Evolutionary conservation across 2,888 invertebrate genomes (phyloP).

Genomic region (Pseudococcus jackbeardsleyi): DNA sequence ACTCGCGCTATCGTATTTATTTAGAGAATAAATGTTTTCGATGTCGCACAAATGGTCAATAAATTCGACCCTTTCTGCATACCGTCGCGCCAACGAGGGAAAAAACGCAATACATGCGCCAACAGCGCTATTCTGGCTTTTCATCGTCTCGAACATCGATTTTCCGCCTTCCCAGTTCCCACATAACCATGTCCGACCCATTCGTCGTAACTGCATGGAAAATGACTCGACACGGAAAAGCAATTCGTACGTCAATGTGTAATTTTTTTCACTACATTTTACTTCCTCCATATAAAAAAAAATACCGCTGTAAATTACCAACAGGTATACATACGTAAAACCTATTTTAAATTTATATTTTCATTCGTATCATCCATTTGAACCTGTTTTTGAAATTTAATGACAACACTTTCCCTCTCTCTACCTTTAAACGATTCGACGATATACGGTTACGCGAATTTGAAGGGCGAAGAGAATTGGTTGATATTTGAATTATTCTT

Average conservation of each 20-base stretch:
- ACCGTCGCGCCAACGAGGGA: constrained; percentile 42
- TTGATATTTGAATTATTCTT: constrained; percentile 37
- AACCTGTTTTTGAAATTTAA: constrained; percentile 32
- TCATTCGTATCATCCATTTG: neutral
- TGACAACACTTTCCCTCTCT: constrained; percentile 32
- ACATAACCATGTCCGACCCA: constrained; percentile 55
- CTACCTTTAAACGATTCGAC: neutral
- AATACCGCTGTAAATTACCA: constrained; percentile 13
- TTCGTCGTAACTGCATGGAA: constrained; percentile 57
- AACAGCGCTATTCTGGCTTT: constrained; percentile 43
- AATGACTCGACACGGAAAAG: constrained; percentile 54
- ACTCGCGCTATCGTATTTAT: constrained; percentile 26
- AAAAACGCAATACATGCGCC: constrained; percentile 61
- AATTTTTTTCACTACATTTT: constrained; percentile 6
- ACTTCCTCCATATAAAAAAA: neutral
- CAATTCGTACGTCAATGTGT: constrained; percentile 49
- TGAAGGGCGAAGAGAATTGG: neutral
- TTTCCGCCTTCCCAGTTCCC: constrained; percentile 56
- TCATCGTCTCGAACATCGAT: constrained; percentile 59
- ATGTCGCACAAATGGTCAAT: constrained; percentile 61
- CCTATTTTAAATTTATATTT: constrained; percentile 18
- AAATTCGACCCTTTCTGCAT: constrained; percentile 60
- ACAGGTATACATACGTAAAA: constrained; percentile 19
- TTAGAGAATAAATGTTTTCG: constrained; percentile 51
- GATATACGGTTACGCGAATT: neutral